These are phyloP conservation scores for Pemphredon lugubris DNA, from an alignment of 2,888 invertebrate genomes.

Conservation along the genomic window DNA sequence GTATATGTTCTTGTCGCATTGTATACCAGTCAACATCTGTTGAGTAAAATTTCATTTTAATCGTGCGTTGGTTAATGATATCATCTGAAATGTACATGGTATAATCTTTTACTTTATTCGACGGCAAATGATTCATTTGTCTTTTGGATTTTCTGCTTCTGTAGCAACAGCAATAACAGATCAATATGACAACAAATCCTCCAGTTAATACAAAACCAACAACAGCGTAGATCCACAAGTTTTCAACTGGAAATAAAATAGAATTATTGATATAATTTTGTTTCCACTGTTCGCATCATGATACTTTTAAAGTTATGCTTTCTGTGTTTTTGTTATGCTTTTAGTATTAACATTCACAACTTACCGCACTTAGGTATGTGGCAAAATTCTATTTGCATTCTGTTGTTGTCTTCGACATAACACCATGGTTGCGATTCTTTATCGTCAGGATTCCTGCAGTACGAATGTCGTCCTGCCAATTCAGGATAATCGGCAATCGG, in stretches of 20 bases:
- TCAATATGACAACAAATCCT: slow-evolving; percentile 83
- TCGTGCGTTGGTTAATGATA: too few relatives aligned
- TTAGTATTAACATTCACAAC: slow-evolving; percentile 63
- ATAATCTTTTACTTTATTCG: slow-evolving; percentile 73
- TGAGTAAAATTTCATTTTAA: not conserved
- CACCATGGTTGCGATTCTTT: slow-evolving; percentile 94
- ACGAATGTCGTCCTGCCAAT: slow-evolving; percentile 93
- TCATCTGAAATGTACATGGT: not conserved
- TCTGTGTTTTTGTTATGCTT: too few relatives aligned
- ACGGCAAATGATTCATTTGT: slow-evolving; percentile 76
- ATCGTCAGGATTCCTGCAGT: slow-evolving; percentile 94
- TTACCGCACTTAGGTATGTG: slow-evolving; percentile 93
- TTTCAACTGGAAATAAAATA: slow-evolving; percentile 84
- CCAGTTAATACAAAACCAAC: slow-evolving; percentile 84
- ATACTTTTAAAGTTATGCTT: too few relatives aligned
- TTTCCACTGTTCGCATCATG: too few relatives aligned
- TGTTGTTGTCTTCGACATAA: slow-evolving; percentile 87
- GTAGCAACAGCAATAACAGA: slow-evolving; percentile 85
- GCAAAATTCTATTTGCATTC: slow-evolving; percentile 90
- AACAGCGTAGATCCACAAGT: slow-evolving; percentile 91
- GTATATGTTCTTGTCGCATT: slow-evolving; percentile 88
- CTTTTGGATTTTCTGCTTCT: slow-evolving; percentile 74
- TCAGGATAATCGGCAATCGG: slow-evolving; percentile 91
- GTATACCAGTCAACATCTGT: slow-evolving; percentile 77
- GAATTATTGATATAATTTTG: not conserved